phyloP scores from a whole-genome alignment of 2,797 vertebrate genomes.

The Orientallactaga sibirica region DNA sequence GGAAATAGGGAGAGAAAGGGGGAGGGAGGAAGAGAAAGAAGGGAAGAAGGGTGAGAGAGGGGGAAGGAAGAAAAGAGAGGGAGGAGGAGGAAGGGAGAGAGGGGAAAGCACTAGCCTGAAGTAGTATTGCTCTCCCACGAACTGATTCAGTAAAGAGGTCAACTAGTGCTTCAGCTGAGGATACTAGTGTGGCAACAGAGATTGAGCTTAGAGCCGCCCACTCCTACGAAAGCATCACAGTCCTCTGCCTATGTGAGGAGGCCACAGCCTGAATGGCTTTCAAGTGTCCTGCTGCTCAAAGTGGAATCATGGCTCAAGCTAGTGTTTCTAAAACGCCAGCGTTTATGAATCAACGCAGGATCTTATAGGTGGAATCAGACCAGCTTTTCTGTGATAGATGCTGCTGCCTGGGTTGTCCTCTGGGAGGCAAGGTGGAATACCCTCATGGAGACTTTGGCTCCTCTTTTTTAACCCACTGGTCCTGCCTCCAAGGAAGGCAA shows the following conservation, averaged over 20 bases:
- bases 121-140: background rate
- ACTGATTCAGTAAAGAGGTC: background rate
- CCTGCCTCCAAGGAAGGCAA: background rate
- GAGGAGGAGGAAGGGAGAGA: background rate
- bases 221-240: background rate
- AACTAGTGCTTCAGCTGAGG: background rate
- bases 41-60: too few species aligned
- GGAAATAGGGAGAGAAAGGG: background rate
- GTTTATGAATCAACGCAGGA: background rate
- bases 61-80: background rate
- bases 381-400: background rate
- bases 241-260: background rate
- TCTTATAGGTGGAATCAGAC: background rate
- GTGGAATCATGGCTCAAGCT: background rate
- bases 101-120: background rate
- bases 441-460: background rate
- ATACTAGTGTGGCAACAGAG: background rate
- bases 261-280: background rate
- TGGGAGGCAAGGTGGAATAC: background rate
- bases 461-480: background rate
- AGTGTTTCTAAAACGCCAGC: background rate
- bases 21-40: background rate
- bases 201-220: background rate
- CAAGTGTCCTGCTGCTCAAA: background rate
- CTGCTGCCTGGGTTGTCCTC: rapidly evolving